phyloP scores from a whole-genome alignment of 1,140 invertebrate species.

The Trichonephila clavipes region DNA sequence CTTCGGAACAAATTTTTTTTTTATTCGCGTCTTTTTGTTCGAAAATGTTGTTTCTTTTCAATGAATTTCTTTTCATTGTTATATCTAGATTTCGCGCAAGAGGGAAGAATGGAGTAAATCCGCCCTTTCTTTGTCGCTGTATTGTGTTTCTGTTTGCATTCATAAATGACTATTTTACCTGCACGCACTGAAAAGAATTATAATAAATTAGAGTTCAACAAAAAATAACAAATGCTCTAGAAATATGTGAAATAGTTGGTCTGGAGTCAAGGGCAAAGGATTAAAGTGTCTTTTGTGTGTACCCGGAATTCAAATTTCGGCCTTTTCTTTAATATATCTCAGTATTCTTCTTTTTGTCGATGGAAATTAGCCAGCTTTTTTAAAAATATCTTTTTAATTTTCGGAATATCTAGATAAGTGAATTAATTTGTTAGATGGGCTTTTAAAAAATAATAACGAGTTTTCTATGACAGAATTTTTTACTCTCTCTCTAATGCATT shows the following conservation, averaged over 20 bases:
- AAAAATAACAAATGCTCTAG: not conserved
- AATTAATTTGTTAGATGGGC: no score
- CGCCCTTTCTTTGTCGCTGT: not conserved
- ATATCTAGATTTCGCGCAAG: not conserved
- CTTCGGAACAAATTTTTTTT: not conserved
- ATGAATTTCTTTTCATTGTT: not conserved
- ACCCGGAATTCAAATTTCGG: no score
- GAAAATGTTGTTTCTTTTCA: not conserved
- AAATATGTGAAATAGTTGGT: not conserved
- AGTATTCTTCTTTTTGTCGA: no score
- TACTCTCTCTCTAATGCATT: no score
- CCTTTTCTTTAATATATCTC: no score
- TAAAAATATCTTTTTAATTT: no score
- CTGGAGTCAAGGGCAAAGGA: not conserved
- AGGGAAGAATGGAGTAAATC: not conserved
- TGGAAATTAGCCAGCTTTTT: no score
- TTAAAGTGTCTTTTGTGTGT: not conserved
- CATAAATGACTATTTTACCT: not conserved
- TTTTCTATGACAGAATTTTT: no score
- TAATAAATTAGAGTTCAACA: not conserved
- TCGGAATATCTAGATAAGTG: no score
- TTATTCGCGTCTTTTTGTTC: not conserved
- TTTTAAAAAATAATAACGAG: no score
- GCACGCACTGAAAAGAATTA: not conserved
- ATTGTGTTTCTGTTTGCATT: constrained; percentile 16